phyloP scores from a whole-genome alignment of 2,797 vertebrate genomes.

The Anabacerthia variegaticeps region DNA sequence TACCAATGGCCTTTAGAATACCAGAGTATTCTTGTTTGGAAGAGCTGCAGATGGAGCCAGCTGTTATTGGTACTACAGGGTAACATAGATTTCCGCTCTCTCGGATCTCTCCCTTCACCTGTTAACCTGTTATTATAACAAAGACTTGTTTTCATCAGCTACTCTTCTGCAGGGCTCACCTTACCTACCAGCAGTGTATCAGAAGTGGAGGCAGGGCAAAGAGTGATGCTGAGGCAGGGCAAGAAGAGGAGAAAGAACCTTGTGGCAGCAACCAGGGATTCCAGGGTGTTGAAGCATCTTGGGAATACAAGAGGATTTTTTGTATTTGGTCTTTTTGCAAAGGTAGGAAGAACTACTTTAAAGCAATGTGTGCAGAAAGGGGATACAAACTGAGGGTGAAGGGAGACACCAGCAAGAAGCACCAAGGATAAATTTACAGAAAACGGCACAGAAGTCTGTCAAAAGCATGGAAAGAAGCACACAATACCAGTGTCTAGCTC shows the following conservation, averaged over 20 bases:
- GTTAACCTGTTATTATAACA: background rate
- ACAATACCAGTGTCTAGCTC: background rate
- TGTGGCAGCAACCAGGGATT: background rate
- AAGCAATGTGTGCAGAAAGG: background rate
- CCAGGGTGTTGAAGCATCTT: background rate
- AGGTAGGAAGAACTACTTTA: background rate
- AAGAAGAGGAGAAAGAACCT: background rate
- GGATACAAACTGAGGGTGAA: background rate
- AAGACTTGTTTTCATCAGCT: background rate
- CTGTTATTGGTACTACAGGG: background rate
- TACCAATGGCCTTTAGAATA: background rate
- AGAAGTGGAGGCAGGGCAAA: background rate
- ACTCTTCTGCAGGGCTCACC: background rate
- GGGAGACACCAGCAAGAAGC: background rate
- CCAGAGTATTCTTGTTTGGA: background rate
- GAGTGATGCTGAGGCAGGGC: background rate
- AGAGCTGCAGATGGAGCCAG: background rate
- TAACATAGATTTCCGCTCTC: background rate
- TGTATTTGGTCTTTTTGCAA: background rate
- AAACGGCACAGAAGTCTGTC: background rate
- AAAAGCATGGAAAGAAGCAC: background rate
- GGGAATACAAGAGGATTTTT: background rate
- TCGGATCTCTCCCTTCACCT: background rate
- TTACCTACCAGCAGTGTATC: background rate
- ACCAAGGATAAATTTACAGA: background rate